Evolutionary conservation across 2,797 vertebrate genomes (phyloP), one percentile per base, ranked within the genome.

Genomic region (Microchirus variegatus): DNA sequence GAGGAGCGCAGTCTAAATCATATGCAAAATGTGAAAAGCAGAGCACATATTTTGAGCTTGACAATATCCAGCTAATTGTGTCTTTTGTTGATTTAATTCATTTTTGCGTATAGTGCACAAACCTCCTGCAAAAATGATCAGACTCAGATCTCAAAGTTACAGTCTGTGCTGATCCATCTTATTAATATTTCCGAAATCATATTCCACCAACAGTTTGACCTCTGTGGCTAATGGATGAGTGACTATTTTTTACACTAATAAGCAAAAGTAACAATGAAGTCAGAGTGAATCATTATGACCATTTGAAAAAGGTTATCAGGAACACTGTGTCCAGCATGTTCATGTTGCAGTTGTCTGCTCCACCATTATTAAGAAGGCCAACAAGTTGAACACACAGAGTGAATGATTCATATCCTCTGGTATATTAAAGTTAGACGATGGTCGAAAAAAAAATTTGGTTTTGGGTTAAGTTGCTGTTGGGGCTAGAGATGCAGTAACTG

Each of bases 211-310:
- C 12, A 3, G 11, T 9, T 9, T 50, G 48, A 14, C 36, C 12
- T 13, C 44, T 67, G 47, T 60, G 22, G 58, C 51, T 55, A 69
- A 72, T 35, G 9, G 13, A 8, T 9, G n/a, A 60, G 44, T 60
- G 41, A 53, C 69, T 31, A 41, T 51, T 53, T 22, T 48, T 37
- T 45, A 52, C 36, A 35, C 18, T 10, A 38, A 10, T 52, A 31
- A 41, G 45, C 35, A 8, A 51, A 47, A 47, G 44, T 43, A 63
- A 37, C 31, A 31, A 8, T 31, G 38, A 45, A 45, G 47, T 19
- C 26, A 5, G 2, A 0, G 0, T 10, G 41, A 55, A 13, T 50
- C 18, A 57, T 26, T 14, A 40, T 2, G 6, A 18, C 8, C 15
- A 17, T 45, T 57, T 43, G 5, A 52, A 4, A 38, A 38, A 58